Conservation (phyloP, 2,888 invertebrate genomes). For the Tipula vernalis region DNA sequence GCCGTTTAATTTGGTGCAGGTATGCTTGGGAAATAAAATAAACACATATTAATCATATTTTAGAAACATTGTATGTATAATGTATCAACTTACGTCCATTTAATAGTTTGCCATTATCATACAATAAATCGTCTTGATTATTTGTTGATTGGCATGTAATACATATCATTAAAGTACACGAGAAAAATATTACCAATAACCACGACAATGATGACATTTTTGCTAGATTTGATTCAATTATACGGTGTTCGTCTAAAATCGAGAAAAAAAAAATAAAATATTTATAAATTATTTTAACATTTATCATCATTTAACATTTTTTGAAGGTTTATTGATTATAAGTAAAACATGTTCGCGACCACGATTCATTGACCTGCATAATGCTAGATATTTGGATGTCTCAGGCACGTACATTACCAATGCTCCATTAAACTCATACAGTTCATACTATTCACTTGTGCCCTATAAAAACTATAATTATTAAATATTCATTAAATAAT, state of each 20-base stretch:
- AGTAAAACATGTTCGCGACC: neutral
- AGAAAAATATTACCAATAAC: neutral
- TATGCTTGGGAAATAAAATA: neutral
- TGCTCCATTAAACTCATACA: neutral
- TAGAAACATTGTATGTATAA: neutral
- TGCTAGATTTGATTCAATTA: neutral
- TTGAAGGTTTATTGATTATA: neutral
- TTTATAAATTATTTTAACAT: neutral
- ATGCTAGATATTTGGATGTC: neutral
- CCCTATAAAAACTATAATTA: neutral
- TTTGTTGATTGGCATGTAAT: neutral
- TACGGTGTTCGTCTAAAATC: neutral
- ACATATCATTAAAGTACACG: neutral
- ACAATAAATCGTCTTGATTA: neutral
- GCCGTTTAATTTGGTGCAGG: conserved; percentile 24
- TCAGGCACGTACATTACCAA: neutral
- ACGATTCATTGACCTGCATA: neutral
- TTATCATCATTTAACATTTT: neutral
- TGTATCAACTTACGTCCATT: neutral
- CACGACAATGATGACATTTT: neutral
- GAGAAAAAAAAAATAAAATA: neutral
- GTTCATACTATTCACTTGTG: neutral
- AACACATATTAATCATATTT: neutral
- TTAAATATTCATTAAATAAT: neutral
- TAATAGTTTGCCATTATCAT: neutral